These are phyloP conservation scores for Rutilus rutilus DNA, from an alignment of 2,113 vertebrate species.

Conservation along the genomic window DNA sequence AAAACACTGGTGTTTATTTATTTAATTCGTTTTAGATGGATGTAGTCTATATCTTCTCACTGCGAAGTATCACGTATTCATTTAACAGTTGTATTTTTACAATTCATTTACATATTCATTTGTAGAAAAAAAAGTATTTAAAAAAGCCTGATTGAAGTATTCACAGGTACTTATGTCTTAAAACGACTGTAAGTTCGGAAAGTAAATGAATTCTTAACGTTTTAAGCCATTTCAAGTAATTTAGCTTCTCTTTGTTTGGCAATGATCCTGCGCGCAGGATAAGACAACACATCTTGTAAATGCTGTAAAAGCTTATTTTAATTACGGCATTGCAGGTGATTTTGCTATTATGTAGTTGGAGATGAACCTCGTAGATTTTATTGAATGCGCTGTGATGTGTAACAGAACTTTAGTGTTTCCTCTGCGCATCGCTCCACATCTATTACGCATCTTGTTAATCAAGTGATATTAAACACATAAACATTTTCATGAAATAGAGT, in stretches of 20 bases:
- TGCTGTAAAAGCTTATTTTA: background rate
- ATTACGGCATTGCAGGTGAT: background rate
- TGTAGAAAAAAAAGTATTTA: background rate
- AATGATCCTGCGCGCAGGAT: background rate
- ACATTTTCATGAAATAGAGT: background rate
- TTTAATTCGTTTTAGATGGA: background rate
- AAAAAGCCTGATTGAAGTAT: background rate
- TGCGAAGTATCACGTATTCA: background rate
- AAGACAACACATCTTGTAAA: background rate
- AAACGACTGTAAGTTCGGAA: background rate
- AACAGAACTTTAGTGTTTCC: conserved; percentile 7
- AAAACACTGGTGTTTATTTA: background rate
- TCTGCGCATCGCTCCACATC: conserved; percentile 23
- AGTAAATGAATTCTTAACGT: background rate
- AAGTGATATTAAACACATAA: background rate
- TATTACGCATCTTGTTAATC: conserved; percentile 22
- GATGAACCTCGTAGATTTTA: background rate
- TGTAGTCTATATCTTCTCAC: background rate
- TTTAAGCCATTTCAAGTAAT: background rate
- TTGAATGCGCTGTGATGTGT: conserved; percentile 3
- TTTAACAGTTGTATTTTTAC: background rate
- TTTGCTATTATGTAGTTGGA: background rate
- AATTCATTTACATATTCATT: background rate
- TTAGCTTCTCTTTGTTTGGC: background rate
- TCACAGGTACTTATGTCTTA: background rate